These are phyloP conservation scores for Origma solitaria DNA, from an alignment of 2,113 vertebrate genomes.

Conservation along the genomic window DNA sequence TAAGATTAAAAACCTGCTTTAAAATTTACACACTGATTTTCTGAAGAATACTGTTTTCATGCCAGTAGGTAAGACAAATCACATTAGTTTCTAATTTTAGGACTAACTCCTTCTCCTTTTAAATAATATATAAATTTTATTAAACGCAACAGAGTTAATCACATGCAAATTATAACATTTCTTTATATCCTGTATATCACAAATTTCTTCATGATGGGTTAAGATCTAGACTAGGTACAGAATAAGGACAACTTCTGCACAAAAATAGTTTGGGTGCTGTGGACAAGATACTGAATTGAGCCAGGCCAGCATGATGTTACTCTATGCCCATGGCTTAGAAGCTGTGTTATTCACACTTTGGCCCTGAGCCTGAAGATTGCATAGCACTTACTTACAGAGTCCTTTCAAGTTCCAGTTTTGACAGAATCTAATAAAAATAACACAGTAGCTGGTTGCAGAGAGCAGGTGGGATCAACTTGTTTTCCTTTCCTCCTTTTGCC, in stretches of 20 bases:
- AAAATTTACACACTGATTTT: neutral
- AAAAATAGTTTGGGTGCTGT: neutral
- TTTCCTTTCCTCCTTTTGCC: neutral
- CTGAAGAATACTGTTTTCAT: neutral
- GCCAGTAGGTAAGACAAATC: neutral
- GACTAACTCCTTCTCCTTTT: neutral
- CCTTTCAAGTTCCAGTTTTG: neutral
- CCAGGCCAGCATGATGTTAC: neutral
- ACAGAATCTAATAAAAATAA: neutral
- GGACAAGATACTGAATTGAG: neutral
- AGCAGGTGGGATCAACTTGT: neutral
- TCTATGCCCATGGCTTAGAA: neutral
- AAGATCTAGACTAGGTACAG: neutral
- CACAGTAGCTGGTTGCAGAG: neutral
- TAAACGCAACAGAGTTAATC: neutral
- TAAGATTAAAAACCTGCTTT: neutral
- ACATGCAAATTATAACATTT: neutral
- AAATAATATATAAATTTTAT: neutral
- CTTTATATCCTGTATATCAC: neutral
- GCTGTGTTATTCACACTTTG: neutral
- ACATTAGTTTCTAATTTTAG: neutral
- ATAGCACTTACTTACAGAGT: neutral
- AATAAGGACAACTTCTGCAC: neutral
- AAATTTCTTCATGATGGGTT: neutral
- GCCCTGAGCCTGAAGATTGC: neutral